Percentiles rank a stretch among this genome's conserved stretches.
Evolutionary conservation across 2,797 vertebrate genomes (phyloP).

Genomic region (Lithobates sylvaticus): DNA sequence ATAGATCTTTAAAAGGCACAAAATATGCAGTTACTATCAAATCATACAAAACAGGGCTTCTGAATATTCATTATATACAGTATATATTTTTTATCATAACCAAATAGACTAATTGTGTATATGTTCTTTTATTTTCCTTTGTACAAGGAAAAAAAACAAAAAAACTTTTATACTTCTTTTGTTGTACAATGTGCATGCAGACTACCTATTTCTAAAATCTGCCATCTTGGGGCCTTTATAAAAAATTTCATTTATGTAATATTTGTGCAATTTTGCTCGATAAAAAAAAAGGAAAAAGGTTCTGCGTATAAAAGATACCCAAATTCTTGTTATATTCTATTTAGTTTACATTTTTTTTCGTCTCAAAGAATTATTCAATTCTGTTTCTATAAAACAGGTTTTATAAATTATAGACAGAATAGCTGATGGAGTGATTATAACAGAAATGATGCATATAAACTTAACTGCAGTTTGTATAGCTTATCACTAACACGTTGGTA

Average conservation of each 20-base stretch:
- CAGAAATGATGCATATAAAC: constrained; percentile 77
- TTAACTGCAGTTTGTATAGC: constrained; percentile 70
- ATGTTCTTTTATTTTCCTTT: constrained; percentile 83
- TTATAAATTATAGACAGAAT: constrained; percentile 79
- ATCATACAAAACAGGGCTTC: constrained; percentile 70
- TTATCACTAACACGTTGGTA: constrained; percentile 25
- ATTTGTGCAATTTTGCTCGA: constrained; percentile 84
- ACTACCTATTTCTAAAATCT: constrained; percentile 87
- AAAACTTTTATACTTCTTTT: constrained; percentile 84
- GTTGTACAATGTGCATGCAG: constrained; percentile 86
- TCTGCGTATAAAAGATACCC: constrained; percentile 76
- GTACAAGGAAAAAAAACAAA: constrained; percentile 78
- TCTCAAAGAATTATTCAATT: constrained; percentile 61
- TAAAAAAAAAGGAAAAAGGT: constrained; percentile 70
- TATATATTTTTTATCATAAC: constrained; percentile 78
- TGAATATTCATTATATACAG: constrained; percentile 67
- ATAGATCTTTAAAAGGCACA: constrained; percentile 59
- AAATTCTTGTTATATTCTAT: constrained; percentile 81
- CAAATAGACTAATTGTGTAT: constrained; percentile 83
- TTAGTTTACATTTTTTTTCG: constrained; percentile 60
- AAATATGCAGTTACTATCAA: constrained; percentile 48
- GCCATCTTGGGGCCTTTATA: constrained; percentile 84
- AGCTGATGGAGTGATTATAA: constrained; percentile 81
- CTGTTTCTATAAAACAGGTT: constrained; percentile 82
- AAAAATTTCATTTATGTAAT: constrained; percentile 81